Evolutionary conservation across 2,888 invertebrate species (phyloP), one percentile per base, ranked within the genome.

Genomic region (Psylliodes chrysocephalus): DNA sequence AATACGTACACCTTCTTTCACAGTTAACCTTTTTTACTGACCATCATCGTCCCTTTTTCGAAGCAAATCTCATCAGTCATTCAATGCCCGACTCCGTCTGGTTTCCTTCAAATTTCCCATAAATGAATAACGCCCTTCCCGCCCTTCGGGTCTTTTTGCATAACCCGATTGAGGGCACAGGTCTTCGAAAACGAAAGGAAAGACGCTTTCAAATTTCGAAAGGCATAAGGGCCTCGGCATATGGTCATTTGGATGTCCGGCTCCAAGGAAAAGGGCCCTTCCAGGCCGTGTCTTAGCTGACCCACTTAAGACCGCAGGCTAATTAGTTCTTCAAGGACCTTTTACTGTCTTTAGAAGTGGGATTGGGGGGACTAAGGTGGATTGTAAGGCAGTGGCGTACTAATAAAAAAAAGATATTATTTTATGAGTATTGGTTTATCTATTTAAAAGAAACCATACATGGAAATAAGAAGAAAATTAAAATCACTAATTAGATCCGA

Each of bases 281-380:
- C 14, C 17, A 19, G 51, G 49, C 33, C 38, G 17, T 22, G 12
- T 46, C 46, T 60, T 38, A 46, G 68, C 67, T 71, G 72, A 69
- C 72, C 72, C 72, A 73, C 70, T 73, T 67, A 44, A 60, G 64
- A 67, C 70, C 72, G 54, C 69, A 63, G 68, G 64, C 63, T 73
- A 73, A 73, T 73, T 73, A 71, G 65, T 19, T 10, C 14, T 40
- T 38, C 33, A 8, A 40, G 46, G 54, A 30, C 52, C 57, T 53
- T 57, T 57, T 63, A 18, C 44, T 46, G 18, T 55, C 68, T 69
- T 67, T 62, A 60, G 60, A 63, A 71, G 66, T 64, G 62, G 59
- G 55, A 59, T 55, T 57, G 18, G 15, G 25, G 54, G 38, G 19
- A 15, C 44, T 46, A 52, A 19, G 28, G 35, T 8, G 17, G 47